phyloP scores from a whole-genome alignment of 2,797 vertebrate genomes.

The Melanotaenia nigrans region DNA sequence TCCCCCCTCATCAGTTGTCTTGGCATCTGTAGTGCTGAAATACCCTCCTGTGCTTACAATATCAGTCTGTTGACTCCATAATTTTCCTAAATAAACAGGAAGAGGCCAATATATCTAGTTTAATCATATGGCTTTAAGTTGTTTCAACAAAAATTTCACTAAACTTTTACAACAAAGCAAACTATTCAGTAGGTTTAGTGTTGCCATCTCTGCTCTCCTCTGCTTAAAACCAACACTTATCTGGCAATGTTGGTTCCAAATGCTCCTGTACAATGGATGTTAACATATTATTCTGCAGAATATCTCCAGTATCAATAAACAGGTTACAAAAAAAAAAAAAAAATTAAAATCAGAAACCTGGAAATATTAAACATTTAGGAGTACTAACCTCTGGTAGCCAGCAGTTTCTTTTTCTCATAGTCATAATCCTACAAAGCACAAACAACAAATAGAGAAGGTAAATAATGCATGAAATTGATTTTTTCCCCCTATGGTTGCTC shows the following conservation, averaged over 20 bases:
- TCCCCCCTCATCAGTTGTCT: conserved; percentile 70
- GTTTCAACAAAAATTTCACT: conserved; percentile 7
- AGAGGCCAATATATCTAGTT: conserved; percentile 32
- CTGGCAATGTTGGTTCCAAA: no score
- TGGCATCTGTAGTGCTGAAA: conserved; percentile 63
- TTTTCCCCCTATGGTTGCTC: conserved; percentile 22
- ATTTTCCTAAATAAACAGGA: conserved; percentile 50
- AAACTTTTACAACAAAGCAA: conserved; percentile 14
- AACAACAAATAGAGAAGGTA: conserved; percentile 58
- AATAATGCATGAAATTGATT: conserved; percentile 72
- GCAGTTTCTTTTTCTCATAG: conserved; percentile 86
- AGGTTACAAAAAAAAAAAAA: conserved; percentile 19
- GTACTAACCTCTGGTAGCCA: conserved; percentile 83
- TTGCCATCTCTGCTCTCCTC: neutral
- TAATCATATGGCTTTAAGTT: conserved; percentile 23
- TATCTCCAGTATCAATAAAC: conserved; percentile 2
- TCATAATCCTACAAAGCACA: conserved; percentile 81
- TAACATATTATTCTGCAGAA: neutral
- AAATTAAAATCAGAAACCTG: conserved; percentile 15
- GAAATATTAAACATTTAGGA: conserved; percentile 52
- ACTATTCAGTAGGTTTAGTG: neutral
- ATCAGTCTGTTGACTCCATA: conserved; percentile 57
- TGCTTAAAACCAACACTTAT: conserved; percentile 15
- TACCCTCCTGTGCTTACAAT: conserved; percentile 23
- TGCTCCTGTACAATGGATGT: neutral